Percentiles rank a stretch among this genome's conserved stretches.
Conservation (phyloP, 2,888 invertebrate species). For the Trissoscelio sp. region DNA sequence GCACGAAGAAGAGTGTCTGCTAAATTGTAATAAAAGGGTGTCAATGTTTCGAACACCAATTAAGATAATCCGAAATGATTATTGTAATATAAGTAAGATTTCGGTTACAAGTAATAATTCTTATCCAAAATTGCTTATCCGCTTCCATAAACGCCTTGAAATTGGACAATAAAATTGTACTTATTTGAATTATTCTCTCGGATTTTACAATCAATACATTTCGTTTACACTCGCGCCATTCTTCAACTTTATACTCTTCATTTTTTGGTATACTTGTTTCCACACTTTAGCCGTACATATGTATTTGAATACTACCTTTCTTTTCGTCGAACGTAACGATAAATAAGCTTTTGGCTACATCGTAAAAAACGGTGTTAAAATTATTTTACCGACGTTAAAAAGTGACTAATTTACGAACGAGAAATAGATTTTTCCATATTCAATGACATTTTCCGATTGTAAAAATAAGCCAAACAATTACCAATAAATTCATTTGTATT, state of each 20-base stretch:
- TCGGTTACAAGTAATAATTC: no score
- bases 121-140: no score
- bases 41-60: no score
- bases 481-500: no score
- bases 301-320: constrained; percentile 44
- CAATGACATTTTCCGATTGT: not conserved
- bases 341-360: constrained; percentile 61
- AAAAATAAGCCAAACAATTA: no score
- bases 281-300: constrained; percentile 44
- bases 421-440: not conserved
- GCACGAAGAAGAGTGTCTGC: no score
- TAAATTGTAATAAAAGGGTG: no score
- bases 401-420: constrained; percentile 35
- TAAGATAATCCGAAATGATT: no score
- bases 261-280: constrained; percentile 48
- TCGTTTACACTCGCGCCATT: constrained; percentile 19
- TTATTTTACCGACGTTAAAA: constrained; percentile 32
- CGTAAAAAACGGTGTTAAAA: constrained; percentile 58
- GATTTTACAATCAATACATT: constrained; percentile 39
- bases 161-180: no score
- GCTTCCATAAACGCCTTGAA: no score
- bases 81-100: no score
- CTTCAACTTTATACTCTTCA: constrained; percentile 35
- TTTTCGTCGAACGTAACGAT: constrained; percentile 50
- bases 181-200: constrained; percentile 9